Evolutionary conservation across 2,888 invertebrate species (phyloP).

Genomic region (Pandemis corylana): DNA sequence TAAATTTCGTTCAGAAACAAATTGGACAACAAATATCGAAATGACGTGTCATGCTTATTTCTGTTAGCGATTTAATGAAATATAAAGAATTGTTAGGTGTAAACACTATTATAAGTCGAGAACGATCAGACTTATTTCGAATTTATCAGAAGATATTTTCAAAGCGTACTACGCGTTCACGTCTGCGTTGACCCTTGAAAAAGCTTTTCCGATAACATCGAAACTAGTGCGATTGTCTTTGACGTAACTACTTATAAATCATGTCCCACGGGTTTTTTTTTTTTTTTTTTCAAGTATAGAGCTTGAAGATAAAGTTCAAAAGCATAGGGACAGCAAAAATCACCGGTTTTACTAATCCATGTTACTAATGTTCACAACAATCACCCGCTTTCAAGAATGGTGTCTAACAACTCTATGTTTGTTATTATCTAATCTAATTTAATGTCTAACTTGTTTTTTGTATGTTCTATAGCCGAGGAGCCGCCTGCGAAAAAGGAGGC

Average conservation of each 20-base stretch:
- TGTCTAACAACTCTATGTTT: slow-evolving; percentile 29
- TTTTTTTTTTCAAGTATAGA: no score
- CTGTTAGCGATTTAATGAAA: neutral
- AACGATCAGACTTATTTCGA: no score
- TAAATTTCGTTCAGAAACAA: no score
- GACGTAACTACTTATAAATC: no score
- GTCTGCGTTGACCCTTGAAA: neutral
- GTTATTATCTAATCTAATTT: neutral
- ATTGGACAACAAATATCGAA: neutral
- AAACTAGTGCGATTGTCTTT: no score
- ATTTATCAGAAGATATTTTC: no score
- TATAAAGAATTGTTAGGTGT: neutral
- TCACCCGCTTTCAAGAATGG: slow-evolving; percentile 37
- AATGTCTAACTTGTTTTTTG: neutral
- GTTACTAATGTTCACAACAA: slow-evolving; percentile 34
- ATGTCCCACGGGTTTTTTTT: no score
- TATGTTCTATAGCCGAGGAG: slow-evolving; percentile 67
- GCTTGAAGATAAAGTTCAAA: neutral
- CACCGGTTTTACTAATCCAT: slow-evolving; percentile 37
- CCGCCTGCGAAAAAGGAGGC: slow-evolving; percentile 76
- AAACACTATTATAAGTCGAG: no score
- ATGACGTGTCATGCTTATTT: neutral
- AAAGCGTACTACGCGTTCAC: no score
- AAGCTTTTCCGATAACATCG: neutral
- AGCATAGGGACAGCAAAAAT: slow-evolving; percentile 12